These are phyloP conservation scores for Halcyon badia DNA, from an alignment of 2,797 vertebrate species.

Conservation along the genomic window DNA sequence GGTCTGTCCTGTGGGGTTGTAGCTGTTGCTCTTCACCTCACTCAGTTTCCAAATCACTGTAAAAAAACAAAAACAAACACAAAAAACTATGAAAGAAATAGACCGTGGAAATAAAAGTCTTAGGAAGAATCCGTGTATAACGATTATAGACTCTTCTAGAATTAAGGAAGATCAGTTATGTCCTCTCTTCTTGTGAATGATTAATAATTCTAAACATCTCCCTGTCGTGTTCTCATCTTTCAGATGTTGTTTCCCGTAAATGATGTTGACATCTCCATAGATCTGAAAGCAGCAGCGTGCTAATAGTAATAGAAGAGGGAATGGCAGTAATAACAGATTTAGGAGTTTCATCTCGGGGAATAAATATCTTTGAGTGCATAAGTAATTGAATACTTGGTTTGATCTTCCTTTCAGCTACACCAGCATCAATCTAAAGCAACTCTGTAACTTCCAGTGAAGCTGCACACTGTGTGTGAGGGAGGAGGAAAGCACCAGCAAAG, in stretches of 20 bases:
- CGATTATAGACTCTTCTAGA: not conserved
- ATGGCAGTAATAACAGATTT: conserved; percentile 33
- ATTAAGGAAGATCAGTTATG: conserved; percentile 18
- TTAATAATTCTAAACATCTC: conserved; percentile 34
- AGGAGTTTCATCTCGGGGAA: not conserved
- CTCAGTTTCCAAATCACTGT: not conserved
- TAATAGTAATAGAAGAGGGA: not conserved
- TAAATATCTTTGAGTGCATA: conserved; percentile 32
- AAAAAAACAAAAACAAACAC: not conserved
- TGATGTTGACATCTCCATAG: conserved; percentile 29
- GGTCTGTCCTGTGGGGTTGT: not conserved
- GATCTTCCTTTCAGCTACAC: conserved; percentile 21
- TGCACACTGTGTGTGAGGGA: not conserved
- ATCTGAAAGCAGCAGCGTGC: conserved; percentile 20
- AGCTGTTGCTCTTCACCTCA: not conserved
- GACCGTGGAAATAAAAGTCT: not conserved
- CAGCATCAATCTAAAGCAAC: not conserved
- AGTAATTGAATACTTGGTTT: conserved; percentile 31
- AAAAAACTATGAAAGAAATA: not conserved
- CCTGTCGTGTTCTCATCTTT: conserved; percentile 36
- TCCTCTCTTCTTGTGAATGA: not conserved
- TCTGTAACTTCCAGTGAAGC: not conserved
- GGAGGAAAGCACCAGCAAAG: not conserved
- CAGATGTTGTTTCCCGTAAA: conserved; percentile 34
- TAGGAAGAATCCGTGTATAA: not conserved